These are phyloP conservation scores for Plutomurus gul DNA, from an alignment of 1,140 invertebrate genomes.

Conservation along the genomic window DNA sequence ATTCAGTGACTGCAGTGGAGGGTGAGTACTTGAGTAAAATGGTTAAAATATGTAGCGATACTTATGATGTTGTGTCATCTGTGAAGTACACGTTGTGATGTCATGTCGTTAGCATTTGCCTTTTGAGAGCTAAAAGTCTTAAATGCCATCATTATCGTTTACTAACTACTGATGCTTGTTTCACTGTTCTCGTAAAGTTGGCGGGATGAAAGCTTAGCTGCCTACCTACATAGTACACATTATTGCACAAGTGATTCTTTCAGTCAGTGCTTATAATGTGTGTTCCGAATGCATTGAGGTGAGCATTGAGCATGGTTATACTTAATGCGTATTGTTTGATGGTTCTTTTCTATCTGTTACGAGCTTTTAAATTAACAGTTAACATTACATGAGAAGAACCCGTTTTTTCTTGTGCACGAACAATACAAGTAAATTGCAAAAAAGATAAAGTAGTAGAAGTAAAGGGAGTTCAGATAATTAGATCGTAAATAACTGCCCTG, in stretches of 20 bases:
- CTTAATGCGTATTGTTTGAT: background rate
- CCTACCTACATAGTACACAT: no score
- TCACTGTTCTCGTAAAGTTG: no score
- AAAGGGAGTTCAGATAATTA: slow-evolving; percentile 17
- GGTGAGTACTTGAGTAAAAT: no score
- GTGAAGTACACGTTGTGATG: slow-evolving; percentile 5
- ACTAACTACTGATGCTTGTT: no score
- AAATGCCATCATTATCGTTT: slow-evolving; percentile 6
- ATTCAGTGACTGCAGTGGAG: no score
- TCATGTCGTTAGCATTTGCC: background rate
- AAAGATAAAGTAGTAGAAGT: slow-evolving; percentile 3
- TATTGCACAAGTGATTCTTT: no score
- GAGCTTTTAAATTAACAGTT: background rate
- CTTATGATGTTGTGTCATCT: background rate
- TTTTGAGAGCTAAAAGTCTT: background rate
- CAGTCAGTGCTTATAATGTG: no score
- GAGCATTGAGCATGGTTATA: no score
- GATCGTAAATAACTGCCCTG: slow-evolving; percentile 15
- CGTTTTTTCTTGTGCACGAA: slow-evolving; percentile 4
- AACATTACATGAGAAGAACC: slow-evolving; percentile 11
- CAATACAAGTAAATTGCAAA: slow-evolving; percentile 12
- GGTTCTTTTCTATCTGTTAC: background rate
- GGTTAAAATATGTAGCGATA: background rate
- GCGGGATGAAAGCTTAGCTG: no score
- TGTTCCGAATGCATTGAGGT: no score